Evolutionary conservation across 2,888 invertebrate genomes (phyloP).

Genomic region (Agrotis puta): DNA sequence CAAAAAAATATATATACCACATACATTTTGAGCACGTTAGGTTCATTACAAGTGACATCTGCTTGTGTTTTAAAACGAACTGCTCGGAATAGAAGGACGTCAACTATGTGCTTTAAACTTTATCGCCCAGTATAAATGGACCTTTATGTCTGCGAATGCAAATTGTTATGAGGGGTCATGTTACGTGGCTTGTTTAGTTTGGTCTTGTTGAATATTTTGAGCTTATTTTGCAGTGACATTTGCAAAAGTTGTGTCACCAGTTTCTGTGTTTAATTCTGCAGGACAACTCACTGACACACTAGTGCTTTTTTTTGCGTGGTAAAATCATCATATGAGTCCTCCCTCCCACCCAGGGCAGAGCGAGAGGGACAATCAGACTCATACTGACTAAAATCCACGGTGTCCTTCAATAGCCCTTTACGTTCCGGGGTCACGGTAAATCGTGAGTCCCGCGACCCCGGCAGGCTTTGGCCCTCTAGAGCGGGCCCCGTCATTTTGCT

Average conservation of each 20-base stretch:
- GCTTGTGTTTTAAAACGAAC: constrained; percentile 3
- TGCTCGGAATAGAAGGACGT: background rate
- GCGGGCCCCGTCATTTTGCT: no score
- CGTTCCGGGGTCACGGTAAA: no score
- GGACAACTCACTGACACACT: background rate
- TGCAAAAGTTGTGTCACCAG: constrained; percentile 2
- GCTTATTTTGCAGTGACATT: constrained; percentile 18
- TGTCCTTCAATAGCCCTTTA: no score
- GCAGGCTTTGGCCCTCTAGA: no score
- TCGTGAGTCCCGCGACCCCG: no score
- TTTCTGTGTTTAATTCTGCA: background rate
- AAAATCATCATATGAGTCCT: no score
- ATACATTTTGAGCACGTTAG: no score
- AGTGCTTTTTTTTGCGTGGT: background rate
- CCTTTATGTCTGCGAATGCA: background rate
- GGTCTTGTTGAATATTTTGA: constrained; percentile 11
- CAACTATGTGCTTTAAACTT: constrained; percentile 4
- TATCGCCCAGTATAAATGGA: background rate
- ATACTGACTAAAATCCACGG: no score
- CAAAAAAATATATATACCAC: no score
- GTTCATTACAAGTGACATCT: constrained; percentile 1
- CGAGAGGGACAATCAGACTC: no score
- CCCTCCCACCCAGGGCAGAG: no score
- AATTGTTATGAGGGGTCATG: background rate
- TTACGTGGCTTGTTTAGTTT: constrained; percentile 2